Evolutionary conservation across 2,113 vertebrate species (phyloP).

Genomic region (Gallinago undulata): DNA sequence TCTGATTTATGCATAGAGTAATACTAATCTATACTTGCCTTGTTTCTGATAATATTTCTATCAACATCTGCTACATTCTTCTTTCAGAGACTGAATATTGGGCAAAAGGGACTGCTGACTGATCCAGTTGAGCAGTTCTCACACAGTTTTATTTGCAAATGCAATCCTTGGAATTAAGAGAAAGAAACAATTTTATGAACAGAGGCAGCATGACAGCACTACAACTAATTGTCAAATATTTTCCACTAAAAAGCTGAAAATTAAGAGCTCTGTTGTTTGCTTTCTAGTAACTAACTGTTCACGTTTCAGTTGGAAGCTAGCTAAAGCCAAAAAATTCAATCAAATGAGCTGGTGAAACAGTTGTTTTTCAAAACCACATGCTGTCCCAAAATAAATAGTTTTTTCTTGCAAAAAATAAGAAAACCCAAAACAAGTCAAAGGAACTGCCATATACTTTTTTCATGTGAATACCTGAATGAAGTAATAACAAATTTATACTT

Average conservation of each 20-base stretch:
- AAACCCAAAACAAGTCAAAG: background rate
- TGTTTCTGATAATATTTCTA: background rate
- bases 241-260: slow-evolving; percentile 47
- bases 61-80: background rate
- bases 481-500: background rate
- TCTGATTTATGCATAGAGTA: background rate
- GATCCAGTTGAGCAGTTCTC: background rate
- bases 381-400: background rate
- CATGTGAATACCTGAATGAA: background rate
- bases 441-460: background rate
- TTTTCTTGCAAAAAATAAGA: background rate
- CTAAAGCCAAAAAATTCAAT: background rate
- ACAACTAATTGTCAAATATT: slow-evolving; percentile 24
- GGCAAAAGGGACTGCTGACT: background rate
- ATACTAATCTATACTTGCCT: background rate
- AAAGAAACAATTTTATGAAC: slow-evolving; percentile 30
- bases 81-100: background rate
- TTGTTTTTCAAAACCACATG: background rate
- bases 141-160: slow-evolving; percentile 26
- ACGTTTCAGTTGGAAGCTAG: slow-evolving; percentile 29
- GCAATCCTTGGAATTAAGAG: slow-evolving; percentile 21
- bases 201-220: slow-evolving; percentile 21
- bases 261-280: slow-evolving; percentile 24
- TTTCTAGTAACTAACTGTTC: slow-evolving; percentile 34
- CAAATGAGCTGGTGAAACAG: background rate